Evolutionary conservation across 2,888 invertebrate genomes (phyloP), one percentile per base, ranked within the genome.

Genomic region (Agonum fuliginosum): DNA sequence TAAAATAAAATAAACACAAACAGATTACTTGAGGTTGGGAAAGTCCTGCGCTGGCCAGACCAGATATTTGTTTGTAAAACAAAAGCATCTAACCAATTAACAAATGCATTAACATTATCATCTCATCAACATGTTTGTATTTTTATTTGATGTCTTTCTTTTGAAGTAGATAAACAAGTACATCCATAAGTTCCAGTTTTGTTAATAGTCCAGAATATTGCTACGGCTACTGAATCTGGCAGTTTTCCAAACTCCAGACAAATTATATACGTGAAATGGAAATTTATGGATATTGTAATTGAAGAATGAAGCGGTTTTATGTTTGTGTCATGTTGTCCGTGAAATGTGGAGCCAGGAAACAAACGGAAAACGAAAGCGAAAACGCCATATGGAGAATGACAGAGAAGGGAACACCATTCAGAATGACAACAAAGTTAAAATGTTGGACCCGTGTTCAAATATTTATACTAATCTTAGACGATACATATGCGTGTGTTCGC

Each of bases 281-380:
- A 62, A 62, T 62, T 62, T 62, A 58, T 62, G 58, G 58, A 62
- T 62, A 62, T 62, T 62, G 58, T 58, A 58, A 58, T 58, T 58
- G 27, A 58, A 27, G 30, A 30, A 58, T 58, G 58, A 58, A 17
- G 58, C 27, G 30, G 58, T 58, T 58, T 54, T 51, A 22, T 22
- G 22, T n/a, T 37, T 37, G 37, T 24, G 54, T 54, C 20, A 54
- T n/a, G n/a, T 10, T 54, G 54, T 4, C 54, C 24, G n/a, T 54
- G 54, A 54, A 54, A 54, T 54, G 54, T 54, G 54, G 24, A 24
- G 24, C 24, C n/a, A n/a, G n/a, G n/a, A 54, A 19, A 22, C 12
- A n/a, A 5, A n/a, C 22, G 22, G 24, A 54, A 54, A 54, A n/a
- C 22, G 22, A 12, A 54, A 54, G 24, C 37, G 54, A 24, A 54